Base-by-base conservation (phyloP, 2,888 invertebrate species). In the Carpatolechia fugitivella region DNA sequence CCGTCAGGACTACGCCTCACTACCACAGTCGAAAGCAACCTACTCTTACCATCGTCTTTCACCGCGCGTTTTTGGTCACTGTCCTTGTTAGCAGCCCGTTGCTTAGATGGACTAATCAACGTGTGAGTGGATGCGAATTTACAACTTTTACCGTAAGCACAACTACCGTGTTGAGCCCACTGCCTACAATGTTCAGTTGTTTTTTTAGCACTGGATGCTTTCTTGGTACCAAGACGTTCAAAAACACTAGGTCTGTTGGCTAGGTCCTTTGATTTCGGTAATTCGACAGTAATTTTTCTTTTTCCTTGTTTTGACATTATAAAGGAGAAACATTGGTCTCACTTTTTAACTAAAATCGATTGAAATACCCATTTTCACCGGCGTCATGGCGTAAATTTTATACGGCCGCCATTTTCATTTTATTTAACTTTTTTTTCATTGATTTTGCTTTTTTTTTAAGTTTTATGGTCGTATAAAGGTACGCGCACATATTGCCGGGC, bases 151-250 rank as follows among this genome's bases (percentile, higher is more conserved):
- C 94, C 94, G 86, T 94, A 95, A 65, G 94, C 94, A 79, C 95
- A 95, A 78, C 92, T 94, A 71, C 95, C 95, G 91, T 93, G 93
- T 77, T 94, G 92, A 57, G 93, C 93, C 95, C 95, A 95, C 89
- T 94, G 94, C 78, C 94, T 92, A 78, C 95, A 95, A 84, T 92
- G 93, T 82, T 94, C 94, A 80, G 91, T 84, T 87, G 91, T 85
- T 91, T 90, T 91, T 78, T 91, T 91, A 64, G 78, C 78, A 74
- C 81, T 83, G 30, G 91, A 82, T 60, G 90, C 89, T 75, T 94
- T 94, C 86, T 95, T 95, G 44, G 94, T 95, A 67, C 95, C 95
- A 73, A 95, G 92, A 70, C 95, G 92, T 86, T 95, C 95, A 87
- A 96, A 96, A 66, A 96, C 95, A 91, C 95, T 95, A 65, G 95